Conservation (phyloP, 1,140 invertebrate genomes). For the Macrocentrus cingulum region DNA sequence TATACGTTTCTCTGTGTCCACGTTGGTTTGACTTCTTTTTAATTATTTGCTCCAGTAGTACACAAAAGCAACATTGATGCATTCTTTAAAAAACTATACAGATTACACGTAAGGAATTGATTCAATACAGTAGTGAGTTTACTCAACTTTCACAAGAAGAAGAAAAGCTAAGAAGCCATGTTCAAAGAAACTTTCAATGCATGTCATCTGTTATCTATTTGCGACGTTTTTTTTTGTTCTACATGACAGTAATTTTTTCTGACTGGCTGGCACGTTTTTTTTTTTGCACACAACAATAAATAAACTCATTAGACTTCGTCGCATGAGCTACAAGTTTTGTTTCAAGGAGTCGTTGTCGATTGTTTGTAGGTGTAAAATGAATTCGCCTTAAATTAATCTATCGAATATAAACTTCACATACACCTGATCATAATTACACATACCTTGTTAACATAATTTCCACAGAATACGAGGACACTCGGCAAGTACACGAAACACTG, state of each 20-base stretch:
- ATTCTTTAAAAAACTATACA: neutral
- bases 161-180: neutral
- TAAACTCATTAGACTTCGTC: slow-evolving; percentile 23
- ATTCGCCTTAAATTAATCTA: neutral
- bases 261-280: slow-evolving; percentile 17
- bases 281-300: slow-evolving; percentile 8
- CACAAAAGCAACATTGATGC: slow-evolving; percentile 10
- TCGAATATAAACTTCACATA: neutral
- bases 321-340: slow-evolving; percentile 27
- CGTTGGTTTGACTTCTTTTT: slow-evolving; percentile 43
- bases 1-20: slow-evolving; percentile 30
- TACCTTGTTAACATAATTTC: slow-evolving; percentile 57
- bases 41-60: slow-evolving; percentile 23
- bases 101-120: neutral
- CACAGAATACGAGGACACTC: slow-evolving; percentile 61
- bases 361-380: too few species aligned
- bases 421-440: slow-evolving; percentile 43
- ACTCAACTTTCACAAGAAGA: too few species aligned
- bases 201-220: neutral
- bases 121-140: too few species aligned
- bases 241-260: neutral
- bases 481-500: slow-evolving; percentile 56
- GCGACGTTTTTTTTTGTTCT: neutral
- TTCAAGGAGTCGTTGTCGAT: slow-evolving; percentile 11
- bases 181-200: neutral